A percentile compares a stretch with the other conserved stretches of the same genome.
phyloP scores from a whole-genome alignment of 2,888 invertebrate genomes.

The Stenodema calcarata region DNA sequence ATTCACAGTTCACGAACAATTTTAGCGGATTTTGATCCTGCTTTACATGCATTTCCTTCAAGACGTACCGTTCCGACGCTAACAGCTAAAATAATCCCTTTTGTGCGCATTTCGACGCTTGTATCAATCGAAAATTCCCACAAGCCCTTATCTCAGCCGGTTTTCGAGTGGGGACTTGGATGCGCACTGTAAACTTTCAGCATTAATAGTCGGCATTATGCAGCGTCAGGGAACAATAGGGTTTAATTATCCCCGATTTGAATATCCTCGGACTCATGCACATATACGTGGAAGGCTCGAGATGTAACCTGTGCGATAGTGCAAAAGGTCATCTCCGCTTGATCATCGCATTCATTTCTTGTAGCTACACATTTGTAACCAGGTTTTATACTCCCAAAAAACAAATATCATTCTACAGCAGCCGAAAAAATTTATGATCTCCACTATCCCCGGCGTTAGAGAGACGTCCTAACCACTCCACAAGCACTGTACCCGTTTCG shows the following conservation, averaged over 20 bases:
- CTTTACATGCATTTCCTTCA: neutral
- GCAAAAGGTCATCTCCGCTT: neutral
- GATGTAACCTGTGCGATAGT: conserved; percentile 5
- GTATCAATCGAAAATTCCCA: conserved; percentile 18
- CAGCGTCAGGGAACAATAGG: conserved; percentile 35
- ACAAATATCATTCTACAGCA: no score
- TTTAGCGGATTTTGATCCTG: no score
- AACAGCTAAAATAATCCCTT: neutral
- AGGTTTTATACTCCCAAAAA: no score
- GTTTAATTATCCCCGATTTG: conserved; percentile 31
- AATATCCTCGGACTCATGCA: conserved; percentile 16
- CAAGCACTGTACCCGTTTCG: no score
- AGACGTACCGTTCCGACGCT: neutral
- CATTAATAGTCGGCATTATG: conserved; percentile 26
- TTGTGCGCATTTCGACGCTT: neutral
- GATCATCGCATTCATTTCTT: no score
- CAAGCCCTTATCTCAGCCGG: neutral
- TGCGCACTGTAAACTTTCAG: conserved; percentile 20
- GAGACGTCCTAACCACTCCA: no score
- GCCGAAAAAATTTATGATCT: no score
- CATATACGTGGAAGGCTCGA: neutral
- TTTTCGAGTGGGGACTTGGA: neutral
- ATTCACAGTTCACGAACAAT: no score
- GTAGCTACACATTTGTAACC: no score
- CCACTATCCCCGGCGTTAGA: no score